Conservation (phyloP, 2,113 vertebrate genomes). For the Marmota monax region DNA sequence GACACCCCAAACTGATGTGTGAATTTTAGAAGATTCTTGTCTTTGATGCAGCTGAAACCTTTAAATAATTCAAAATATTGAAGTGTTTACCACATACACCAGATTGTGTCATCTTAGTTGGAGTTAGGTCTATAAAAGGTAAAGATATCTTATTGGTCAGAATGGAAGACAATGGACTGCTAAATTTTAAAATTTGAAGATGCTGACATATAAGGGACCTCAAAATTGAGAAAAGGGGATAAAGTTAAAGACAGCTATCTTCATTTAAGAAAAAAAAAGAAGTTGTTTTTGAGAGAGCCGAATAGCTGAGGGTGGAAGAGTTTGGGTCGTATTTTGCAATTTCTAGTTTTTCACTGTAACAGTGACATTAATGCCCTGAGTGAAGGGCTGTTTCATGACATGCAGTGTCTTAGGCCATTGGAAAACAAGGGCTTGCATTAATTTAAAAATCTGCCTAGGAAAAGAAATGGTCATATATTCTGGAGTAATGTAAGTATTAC, state of each 20-base stretch:
- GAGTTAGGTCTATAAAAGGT: background rate
- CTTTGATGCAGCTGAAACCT: background rate
- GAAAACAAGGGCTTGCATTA: background rate
- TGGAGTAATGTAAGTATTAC: background rate
- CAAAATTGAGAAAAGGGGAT: background rate
- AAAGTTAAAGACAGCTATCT: background rate
- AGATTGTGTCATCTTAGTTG: background rate
- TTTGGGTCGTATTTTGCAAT: background rate
- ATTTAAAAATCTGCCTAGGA: background rate
- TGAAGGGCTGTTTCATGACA: background rate
- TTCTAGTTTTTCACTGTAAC: slow-evolving; percentile 31
- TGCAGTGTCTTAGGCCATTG: background rate
- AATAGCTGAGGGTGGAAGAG: background rate
- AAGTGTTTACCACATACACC: background rate
- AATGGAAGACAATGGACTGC: background rate
- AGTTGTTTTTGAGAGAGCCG: background rate
- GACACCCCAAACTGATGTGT: background rate
- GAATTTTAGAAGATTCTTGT: slow-evolving; percentile 22
- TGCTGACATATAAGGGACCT: background rate
- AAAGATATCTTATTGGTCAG: background rate
- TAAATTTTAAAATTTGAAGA: slow-evolving; percentile 27
- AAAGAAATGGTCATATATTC: background rate
- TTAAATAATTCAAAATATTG: background rate
- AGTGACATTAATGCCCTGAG: background rate
- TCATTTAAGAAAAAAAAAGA: background rate